Base-by-base conservation (phyloP, 2,797 vertebrate genomes). In the Hemitrygon akajei region DNA sequence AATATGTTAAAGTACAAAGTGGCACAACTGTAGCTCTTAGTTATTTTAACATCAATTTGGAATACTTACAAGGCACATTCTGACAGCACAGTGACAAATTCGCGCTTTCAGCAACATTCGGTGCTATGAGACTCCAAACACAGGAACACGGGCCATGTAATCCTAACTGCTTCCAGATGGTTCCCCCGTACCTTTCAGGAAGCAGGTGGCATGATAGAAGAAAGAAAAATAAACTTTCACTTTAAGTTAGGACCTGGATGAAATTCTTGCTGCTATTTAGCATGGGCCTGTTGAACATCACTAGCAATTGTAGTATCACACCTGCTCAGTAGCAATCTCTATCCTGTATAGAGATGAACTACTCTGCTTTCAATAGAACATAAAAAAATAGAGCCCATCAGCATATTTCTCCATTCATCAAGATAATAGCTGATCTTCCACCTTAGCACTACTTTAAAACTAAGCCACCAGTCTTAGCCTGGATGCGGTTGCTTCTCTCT, bases 21-120 rank as follows among this genome's bases (percentile, higher is more conserved):
- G n/a, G 60, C 60, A 66, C 16, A 89, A 20, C 10, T 89, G 34
- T 89, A 66, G n/a, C 30, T 89, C 63, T 89, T 89, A n/a, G 18
- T 89, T 60, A 89, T 37, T 87, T 87, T 89, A 18, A 66, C 86
- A 89, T 89, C n/a, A 66, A n/a, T 89, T 66, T 66, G 86, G 86
- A 89, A 89, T 89, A 66, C n/a, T 89, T 89, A 60, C 7, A n/a
- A 89, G 60, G 18, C 60, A 22, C 60, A 89, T 66, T 22, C 86
- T 89, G 86, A 89, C 86, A 89, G 34, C 86, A 40, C 77, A 37
- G 86, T 89, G 86, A 66, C 86, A 89, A 37, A 89, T 89, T 66
- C 60, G 22, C 7, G 60, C 86, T 89, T n/a, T 89, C 84, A 37
- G 3, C 11, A 66, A 11, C 11, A 22, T n/a, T 66, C 7, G 16